Conservation (phyloP, 2,797 vertebrate genomes). For the Brachymystax lenok region DNA sequence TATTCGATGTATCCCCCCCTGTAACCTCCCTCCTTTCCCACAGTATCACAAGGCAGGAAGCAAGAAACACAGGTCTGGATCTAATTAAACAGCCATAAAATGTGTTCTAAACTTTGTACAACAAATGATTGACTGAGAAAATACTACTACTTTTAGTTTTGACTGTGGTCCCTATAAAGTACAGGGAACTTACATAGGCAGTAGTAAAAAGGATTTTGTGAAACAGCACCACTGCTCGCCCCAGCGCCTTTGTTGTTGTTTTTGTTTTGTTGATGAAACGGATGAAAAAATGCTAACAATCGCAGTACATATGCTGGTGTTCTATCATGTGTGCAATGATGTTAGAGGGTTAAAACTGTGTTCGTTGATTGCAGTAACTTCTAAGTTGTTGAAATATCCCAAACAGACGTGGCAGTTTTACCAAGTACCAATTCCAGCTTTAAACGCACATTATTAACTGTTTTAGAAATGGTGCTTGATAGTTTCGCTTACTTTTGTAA, state of each 20-base stretch:
- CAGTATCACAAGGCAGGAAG: conserved; percentile 6
- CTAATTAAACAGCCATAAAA: conserved; percentile 3
- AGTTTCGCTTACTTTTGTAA: neutral
- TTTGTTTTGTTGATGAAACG: too few species aligned
- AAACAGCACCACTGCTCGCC: too few species aligned
- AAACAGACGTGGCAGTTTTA: too few species aligned
- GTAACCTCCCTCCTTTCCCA: neutral
- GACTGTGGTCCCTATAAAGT: neutral
- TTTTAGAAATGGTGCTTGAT: neutral
- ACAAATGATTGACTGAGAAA: conserved; percentile 1
- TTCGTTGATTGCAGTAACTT: too few species aligned
- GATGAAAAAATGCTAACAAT: too few species aligned
- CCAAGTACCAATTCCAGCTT: too few species aligned
- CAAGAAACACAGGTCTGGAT: conserved; percentile 11
- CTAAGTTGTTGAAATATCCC: too few species aligned
- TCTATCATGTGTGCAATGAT: too few species aligned
- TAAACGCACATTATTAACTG: neutral
- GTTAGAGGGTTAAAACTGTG: too few species aligned
- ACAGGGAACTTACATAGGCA: neutral
- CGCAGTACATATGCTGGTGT: too few species aligned
- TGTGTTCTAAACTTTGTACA: neutral
- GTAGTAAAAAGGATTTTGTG: neutral
- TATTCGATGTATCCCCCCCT: neutral
- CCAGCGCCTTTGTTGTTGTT: too few species aligned
- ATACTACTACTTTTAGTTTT: neutral